Conservation (phyloP, 2,113 vertebrate genomes). For the Datnioides undecimradiatus region DNA sequence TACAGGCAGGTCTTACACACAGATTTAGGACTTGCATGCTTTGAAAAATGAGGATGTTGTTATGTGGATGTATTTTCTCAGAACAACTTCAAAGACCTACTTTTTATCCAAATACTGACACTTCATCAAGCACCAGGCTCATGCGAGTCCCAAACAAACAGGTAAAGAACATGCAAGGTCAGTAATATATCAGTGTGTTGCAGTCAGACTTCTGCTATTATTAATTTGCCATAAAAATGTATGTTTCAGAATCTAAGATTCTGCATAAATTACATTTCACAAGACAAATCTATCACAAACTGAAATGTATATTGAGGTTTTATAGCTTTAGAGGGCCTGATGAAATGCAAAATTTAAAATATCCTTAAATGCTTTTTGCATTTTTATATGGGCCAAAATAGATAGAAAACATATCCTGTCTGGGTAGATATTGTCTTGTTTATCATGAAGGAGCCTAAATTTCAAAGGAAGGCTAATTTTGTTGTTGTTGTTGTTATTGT, state of each 20-base stretch:
- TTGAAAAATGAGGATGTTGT: constrained; percentile 52
- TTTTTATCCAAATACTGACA: constrained; percentile 41
- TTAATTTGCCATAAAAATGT: background rate
- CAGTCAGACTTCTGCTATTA: background rate
- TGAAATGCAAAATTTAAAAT: background rate
- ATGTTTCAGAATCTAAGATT: background rate
- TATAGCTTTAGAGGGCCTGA: background rate
- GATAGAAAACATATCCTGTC: background rate
- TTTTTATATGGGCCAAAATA: background rate
- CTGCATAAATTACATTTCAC: background rate
- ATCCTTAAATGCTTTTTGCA: background rate
- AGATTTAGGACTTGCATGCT: constrained; percentile 33
- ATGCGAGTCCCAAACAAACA: constrained; percentile 5
- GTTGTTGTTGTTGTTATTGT: no score
- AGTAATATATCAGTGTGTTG: background rate
- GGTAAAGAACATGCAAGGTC: background rate
- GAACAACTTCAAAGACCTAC: constrained; percentile 31
- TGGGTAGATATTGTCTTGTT: background rate
- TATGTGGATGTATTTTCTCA: constrained; percentile 49
- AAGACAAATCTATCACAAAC: background rate
- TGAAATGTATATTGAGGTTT: background rate
- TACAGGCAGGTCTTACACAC: constrained; percentile 36
- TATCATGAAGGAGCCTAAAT: background rate
- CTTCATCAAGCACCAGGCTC: background rate
- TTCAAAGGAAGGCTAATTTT: no score